These are phyloP conservation scores for Distichodus sexfasciatus DNA, from an alignment of 2,797 vertebrate genomes.

Conservation along the genomic window DNA sequence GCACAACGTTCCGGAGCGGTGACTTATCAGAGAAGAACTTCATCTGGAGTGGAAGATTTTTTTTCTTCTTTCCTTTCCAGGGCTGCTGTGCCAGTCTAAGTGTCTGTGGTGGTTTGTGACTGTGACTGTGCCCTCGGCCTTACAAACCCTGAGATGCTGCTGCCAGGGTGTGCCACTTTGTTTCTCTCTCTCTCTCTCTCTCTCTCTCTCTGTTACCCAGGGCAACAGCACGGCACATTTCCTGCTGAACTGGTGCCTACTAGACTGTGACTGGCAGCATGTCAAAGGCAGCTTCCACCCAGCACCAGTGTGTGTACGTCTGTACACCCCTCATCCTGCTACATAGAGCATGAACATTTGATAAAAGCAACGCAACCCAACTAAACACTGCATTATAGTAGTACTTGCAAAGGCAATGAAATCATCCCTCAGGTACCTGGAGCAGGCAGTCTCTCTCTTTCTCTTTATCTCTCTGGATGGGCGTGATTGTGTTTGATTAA, in stretches of 20 bases:
- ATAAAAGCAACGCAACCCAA: conserved; percentile 26
- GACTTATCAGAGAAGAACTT: background rate
- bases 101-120: conserved; percentile 29
- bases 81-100: background rate
- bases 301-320: conserved; percentile 21
- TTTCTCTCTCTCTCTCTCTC: background rate
- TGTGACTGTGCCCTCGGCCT: conserved; percentile 32
- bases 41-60: background rate
- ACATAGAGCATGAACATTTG: conserved; percentile 26
- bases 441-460: background rate
- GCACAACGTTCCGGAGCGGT: conserved; percentile 1
- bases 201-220: conserved; percentile 35
- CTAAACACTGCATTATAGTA: conserved; percentile 50
- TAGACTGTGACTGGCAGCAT: conserved; percentile 44
- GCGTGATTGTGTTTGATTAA: too few relatives aligned
- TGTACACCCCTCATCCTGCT: conserved; percentile 23
- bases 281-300: conserved; percentile 23
- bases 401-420: conserved; percentile 35
- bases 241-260: conserved; percentile 35
- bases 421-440: conserved; percentile 34
- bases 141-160: too few relatives aligned
- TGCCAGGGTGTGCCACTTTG: background rate
- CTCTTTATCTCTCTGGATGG: background rate
- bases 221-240: conserved; percentile 36
- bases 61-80: background rate